Conservation (phyloP, 2,888 invertebrate species). For the Neoscelio sp. region DNA sequence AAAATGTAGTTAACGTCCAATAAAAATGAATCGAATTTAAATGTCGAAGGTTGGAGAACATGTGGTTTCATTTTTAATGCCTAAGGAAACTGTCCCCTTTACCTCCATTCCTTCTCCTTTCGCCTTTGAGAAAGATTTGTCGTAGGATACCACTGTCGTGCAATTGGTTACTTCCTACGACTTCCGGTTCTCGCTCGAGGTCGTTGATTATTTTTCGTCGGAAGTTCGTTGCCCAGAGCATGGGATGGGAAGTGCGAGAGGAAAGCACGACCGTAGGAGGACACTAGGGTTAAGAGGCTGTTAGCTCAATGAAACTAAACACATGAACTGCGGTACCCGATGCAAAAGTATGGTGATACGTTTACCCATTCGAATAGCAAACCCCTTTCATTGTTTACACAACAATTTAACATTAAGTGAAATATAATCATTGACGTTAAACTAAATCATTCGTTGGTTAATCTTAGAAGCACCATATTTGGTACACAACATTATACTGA, state of each 20-base stretch:
- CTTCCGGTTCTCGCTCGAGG: conserved; percentile 76
- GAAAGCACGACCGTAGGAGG: conserved; percentile 50
- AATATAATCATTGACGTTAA: too few species aligned
- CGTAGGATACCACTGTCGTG: conserved; percentile 63
- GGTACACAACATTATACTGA: too few species aligned
- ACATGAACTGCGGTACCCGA: conserved; percentile 13
- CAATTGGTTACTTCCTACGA: conserved; percentile 80
- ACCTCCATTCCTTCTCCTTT: conserved; percentile 34
- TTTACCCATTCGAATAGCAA: neutral
- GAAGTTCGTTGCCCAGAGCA: conserved; percentile 75
- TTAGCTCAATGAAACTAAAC: conserved; percentile 48
- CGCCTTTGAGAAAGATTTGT: conserved; percentile 53
- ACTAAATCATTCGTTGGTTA: too few species aligned
- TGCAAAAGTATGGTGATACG: conserved; percentile 15
- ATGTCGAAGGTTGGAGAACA: neutral
- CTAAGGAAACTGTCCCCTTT: conserved; percentile 22
- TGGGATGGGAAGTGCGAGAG: conserved; percentile 60
- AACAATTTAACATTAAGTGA: too few species aligned
- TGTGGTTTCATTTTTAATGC: neutral
- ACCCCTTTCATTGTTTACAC: neutral
- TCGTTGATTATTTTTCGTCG: conserved; percentile 77
- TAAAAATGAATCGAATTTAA: neutral
- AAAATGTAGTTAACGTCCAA: too few species aligned
- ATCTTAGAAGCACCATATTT: too few species aligned
- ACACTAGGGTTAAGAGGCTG: conserved; percentile 45